Base-by-base conservation (phyloP, 2,113 vertebrate genomes). In the Hypomesus transpacificus region DNA sequence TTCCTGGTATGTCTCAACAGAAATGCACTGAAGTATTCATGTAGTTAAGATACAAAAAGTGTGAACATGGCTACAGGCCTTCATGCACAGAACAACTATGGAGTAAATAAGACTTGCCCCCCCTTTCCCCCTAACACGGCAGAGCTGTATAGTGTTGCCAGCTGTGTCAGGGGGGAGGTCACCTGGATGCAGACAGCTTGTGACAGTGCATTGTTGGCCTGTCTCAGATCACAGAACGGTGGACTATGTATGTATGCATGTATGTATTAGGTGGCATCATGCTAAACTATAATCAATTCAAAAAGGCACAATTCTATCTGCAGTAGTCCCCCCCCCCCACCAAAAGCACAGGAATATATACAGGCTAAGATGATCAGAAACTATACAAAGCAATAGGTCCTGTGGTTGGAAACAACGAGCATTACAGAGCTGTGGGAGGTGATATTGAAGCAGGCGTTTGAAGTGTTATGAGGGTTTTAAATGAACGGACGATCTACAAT, bases 261-360 rank as follows among this genome's bases (percentile, higher is more conserved):
- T 9, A 46, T 69, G 72, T 79, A 69, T 82, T 80, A 81, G 78
- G 80, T 70, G 76, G 84, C 81, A 76, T 86, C 79, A 65, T 82
- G 74, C 80, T 54, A 13, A 68, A 80, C 82, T 84, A 85, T 81
- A 85, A 80, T 86, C 85, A 80, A 82, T 85, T 83, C 71, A 88
- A 84, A 82, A 89, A 90, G 89, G 89, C 89, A 89, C 89, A 89
- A 84, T 84, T 81, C 83, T 79, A 85, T 88, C 77, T 80, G 84
- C 85, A 85, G 84, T 79, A 85, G 83, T 86, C 87, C 16, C 61
- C 6, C 61, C 26, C 28, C 87, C 85, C 82, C 77, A 86, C 83
- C 83, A 80, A 76, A 85, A 85, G 78, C 86, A 77, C 71, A 71
- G 75, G 76, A 68, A 75, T 61, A 18, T 63, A 34, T 28, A 63